phyloP scores from a whole-genome alignment of 2,113 vertebrate species.

The Xenus cinereus region DNA sequence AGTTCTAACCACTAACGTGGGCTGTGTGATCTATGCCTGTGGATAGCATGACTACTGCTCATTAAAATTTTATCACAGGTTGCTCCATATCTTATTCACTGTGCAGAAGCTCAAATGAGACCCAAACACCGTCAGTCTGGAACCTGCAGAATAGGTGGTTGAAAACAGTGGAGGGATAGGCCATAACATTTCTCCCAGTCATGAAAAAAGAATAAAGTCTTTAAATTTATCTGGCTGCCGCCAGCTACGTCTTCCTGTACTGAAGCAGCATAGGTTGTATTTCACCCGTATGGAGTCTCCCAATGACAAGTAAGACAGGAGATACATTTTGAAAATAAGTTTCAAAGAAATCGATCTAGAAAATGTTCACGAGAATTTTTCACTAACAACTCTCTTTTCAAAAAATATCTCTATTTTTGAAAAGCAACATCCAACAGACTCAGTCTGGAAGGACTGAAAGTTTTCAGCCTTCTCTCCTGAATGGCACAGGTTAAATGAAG shows the following conservation, averaged over 20 bases:
- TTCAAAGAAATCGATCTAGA: neutral
- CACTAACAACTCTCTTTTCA: neutral
- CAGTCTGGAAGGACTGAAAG: neutral
- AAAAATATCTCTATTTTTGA: constrained; percentile 2
- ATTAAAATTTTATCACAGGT: constrained; percentile 54
- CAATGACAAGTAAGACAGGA: neutral
- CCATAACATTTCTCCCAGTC: neutral
- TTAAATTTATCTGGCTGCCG: neutral
- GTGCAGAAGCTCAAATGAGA: constrained; percentile 5
- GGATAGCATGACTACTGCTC: constrained; percentile 40
- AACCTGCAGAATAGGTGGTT: neutral
- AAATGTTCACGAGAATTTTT: neutral
- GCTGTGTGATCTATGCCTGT: constrained; percentile 31
- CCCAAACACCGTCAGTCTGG: neutral
- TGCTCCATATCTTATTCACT: neutral
- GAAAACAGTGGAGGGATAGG: neutral
- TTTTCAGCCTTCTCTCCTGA: neutral
- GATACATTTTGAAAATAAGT: constrained; percentile 5
- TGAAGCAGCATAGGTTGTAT: neutral
- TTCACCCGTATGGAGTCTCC: neutral
- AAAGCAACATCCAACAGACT: neutral
- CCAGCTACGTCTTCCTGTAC: neutral
- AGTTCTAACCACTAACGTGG: constrained; percentile 17
- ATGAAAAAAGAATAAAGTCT: neutral
- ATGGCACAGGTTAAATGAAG: neutral